Conservation (phyloP, 2,797 vertebrate species). For the Catamblyrhynchus diadema region DNA sequence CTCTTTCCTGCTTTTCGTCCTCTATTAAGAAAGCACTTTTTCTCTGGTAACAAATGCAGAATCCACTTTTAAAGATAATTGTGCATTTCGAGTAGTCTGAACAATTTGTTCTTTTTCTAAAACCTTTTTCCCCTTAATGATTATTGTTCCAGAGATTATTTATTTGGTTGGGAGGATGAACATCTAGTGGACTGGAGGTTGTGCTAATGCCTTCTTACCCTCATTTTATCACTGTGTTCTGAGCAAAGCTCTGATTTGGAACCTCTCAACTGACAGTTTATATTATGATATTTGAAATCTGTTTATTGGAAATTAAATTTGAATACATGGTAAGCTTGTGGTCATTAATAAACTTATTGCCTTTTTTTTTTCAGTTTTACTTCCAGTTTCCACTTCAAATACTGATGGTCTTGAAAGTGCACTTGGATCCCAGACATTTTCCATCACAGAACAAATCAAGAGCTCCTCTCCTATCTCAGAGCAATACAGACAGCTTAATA, state of each 20-base stretch:
- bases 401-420: conserved; percentile 28
- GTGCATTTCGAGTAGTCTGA: not conserved
- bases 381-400: conserved; percentile 29
- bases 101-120: not conserved
- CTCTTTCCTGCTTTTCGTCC: not conserved
- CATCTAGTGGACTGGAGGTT: not conserved
- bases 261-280: conserved; percentile 1
- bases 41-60: not conserved
- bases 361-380: conserved; percentile 51
- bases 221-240: not conserved
- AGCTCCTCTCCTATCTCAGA: not conserved
- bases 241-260: conserved; percentile 24
- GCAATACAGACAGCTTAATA: not conserved
- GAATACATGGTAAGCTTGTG: not conserved
- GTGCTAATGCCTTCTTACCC: conserved; percentile 20
- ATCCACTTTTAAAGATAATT: not conserved
- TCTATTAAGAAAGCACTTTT: not conserved
- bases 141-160: conserved; percentile 4
- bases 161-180: conserved; percentile 28
- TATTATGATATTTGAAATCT: not conserved
- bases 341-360: conserved; percentile 20
- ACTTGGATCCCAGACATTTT: conserved; percentile 45
- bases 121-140: not conserved
- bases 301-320: conserved; percentile 29
- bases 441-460: conserved; percentile 17